Conservation (phyloP, 1,140 invertebrate species). For the Calycopis cecrops region DNA sequence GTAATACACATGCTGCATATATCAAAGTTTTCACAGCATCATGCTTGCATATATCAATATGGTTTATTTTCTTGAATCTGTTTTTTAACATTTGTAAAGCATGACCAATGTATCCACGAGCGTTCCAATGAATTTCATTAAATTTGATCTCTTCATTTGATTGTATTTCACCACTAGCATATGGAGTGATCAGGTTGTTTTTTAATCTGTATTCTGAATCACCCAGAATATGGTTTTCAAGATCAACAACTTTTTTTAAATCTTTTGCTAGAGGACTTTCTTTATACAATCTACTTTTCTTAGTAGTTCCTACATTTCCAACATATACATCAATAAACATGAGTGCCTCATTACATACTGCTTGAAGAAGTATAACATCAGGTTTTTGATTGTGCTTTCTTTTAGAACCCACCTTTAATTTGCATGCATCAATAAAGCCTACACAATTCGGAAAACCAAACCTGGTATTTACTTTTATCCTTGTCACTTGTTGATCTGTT, state of each 20-base stretch:
- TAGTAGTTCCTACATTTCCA: conserved; percentile 46
- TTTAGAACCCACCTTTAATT: conserved; percentile 51
- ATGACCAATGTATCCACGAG: conserved; percentile 50
- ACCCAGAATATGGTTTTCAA: conserved; percentile 63
- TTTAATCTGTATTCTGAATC: conserved; percentile 55
- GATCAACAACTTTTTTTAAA: conserved; percentile 53
- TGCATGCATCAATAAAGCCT: conserved; percentile 60
- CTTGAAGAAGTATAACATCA: conserved; percentile 56
- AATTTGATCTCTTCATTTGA: conserved; percentile 64
- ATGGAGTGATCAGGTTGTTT: conserved; percentile 60
- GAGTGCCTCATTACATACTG: conserved; percentile 61
- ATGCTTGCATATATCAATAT: conserved; percentile 48
- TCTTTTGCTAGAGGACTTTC: conserved; percentile 48
- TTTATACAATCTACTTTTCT: conserved; percentile 54
- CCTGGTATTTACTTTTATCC: conserved; percentile 54
- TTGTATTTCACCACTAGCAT: conserved; percentile 49
- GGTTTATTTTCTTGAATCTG: conserved; percentile 54
- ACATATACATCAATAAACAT: conserved; percentile 58
- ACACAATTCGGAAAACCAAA: conserved; percentile 66
- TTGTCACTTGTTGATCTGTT: conserved; percentile 64
- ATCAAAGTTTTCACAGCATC: conserved; percentile 45
- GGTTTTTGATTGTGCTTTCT: conserved; percentile 37
- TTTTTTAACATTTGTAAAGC: conserved; percentile 58
- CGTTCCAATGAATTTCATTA: conserved; percentile 58
- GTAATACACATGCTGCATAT: conserved; percentile 53